phyloP scores from a whole-genome alignment of 2,888 invertebrate species.

The Heliconius ismenius region DNA sequence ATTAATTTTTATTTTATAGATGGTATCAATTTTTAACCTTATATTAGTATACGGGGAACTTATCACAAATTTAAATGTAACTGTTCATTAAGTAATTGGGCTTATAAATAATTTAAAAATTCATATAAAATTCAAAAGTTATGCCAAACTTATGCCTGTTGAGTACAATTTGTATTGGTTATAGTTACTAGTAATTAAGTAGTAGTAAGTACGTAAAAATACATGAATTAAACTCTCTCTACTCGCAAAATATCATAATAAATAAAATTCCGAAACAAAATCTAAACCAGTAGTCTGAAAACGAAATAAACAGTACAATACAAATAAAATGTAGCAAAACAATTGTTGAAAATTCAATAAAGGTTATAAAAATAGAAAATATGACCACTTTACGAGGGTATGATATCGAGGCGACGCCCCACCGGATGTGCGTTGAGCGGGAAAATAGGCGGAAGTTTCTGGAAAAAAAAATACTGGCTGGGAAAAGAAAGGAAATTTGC shows the following conservation, averaged over 20 bases:
- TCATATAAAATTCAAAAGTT: neutral
- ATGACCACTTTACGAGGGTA: constrained; percentile 59
- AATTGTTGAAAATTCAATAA: constrained; percentile 64
- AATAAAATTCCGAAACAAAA: neutral
- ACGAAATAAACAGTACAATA: constrained; percentile 27
- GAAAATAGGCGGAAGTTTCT: constrained; percentile 81
- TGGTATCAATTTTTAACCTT: neutral
- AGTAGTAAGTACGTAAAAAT: no score
- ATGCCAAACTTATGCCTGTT: neutral
- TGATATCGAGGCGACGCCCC: constrained; percentile 72
- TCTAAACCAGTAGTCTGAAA: constrained; percentile 13
- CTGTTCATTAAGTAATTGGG: neutral
- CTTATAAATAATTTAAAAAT: neutral
- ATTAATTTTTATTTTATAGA: neutral
- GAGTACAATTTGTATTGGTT: neutral
- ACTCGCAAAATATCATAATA: neutral
- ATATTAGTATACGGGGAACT: neutral
- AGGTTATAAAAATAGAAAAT: constrained; percentile 68
- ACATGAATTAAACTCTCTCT: neutral
- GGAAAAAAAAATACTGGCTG: constrained; percentile 51
- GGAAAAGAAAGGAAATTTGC: constrained; percentile 75
- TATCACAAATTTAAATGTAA: neutral
- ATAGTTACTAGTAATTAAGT: neutral
- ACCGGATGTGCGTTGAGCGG: constrained; percentile 77
- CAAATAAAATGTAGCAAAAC: constrained; percentile 45